Conservation (phyloP, 1,140 invertebrate genomes). For the Oryzaephilus surinamensis region DNA sequence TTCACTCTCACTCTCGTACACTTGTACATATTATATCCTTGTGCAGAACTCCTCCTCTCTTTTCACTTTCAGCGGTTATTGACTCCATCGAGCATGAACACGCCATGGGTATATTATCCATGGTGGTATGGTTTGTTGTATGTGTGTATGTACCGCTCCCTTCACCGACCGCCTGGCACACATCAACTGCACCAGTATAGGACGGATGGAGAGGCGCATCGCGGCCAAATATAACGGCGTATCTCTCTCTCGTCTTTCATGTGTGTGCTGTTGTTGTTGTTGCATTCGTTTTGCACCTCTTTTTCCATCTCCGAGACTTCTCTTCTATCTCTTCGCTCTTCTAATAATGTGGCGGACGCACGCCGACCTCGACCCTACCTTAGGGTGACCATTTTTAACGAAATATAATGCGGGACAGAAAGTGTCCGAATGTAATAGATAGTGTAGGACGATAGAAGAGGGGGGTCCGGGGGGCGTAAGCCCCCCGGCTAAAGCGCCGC, state of each 20-base stretch:
- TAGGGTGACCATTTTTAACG: no score
- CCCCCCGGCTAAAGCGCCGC: no score
- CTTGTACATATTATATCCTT: constrained; percentile 20
- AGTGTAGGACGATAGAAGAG: no score
- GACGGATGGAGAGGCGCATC: constrained; percentile 6
- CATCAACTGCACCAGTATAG: constrained; percentile 8
- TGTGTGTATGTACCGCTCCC: no score
- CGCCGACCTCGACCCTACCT: no score
- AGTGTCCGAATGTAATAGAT: no score
- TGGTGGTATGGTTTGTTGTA: no score
- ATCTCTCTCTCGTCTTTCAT: no score
- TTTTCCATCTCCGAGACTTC: neutral
- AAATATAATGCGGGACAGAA: no score
- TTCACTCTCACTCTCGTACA: constrained; percentile 10
- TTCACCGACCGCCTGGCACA: constrained; percentile 15
- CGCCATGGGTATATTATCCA: no score
- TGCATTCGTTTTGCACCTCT: constrained; percentile 6
- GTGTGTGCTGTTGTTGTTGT: neutral
- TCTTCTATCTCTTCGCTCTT: neutral
- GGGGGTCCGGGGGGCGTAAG: no score
- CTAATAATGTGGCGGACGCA: no score
- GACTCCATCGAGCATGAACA: constrained; percentile 12
- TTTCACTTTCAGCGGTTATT: constrained; percentile 30
- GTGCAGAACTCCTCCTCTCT: constrained; percentile 26
- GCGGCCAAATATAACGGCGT: constrained; percentile 26